A percentile compares a stretch with the other conserved stretches of the same genome.
phyloP scores from a whole-genome alignment of 2,888 invertebrate genomes.

The Cacoxenus indagator region DNA sequence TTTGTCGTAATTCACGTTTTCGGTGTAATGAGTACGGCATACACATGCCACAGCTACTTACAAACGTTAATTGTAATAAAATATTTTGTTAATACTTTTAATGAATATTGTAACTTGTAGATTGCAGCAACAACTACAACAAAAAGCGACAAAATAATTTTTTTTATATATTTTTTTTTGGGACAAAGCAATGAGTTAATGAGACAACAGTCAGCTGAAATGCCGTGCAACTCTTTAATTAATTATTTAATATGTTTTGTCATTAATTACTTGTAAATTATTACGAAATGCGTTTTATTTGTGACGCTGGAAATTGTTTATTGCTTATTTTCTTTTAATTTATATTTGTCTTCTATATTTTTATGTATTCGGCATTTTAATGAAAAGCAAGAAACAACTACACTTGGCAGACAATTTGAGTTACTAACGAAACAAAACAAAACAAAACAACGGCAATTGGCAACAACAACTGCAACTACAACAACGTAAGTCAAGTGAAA shows the following conservation, averaged over 20 bases:
- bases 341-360: background rate
- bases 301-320: slow-evolving; percentile 6
- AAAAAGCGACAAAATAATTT: background rate
- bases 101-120: slow-evolving; percentile 11
- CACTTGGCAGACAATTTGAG: background rate
- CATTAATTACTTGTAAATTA: slow-evolving; percentile 51
- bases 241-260: slow-evolving; percentile 50
- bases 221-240: slow-evolving; percentile 38
- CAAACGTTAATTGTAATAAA: slow-evolving; percentile 45
- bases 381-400: background rate
- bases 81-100: slow-evolving; percentile 40
- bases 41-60: background rate
- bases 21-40: background rate
- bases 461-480: slow-evolving; percentile 6
- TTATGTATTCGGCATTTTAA: background rate
- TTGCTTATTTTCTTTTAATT: slow-evolving; percentile 17
- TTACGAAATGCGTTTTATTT: slow-evolving; percentile 21
- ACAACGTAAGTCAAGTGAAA: background rate
- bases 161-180: background rate
- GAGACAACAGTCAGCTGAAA: background rate
- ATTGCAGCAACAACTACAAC: background rate
- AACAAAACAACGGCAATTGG: slow-evolving; percentile 15
- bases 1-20: background rate
- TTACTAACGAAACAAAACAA: slow-evolving; percentile 20
- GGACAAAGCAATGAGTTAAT: background rate